These are phyloP conservation scores for Protobothrops flavoviridis DNA, from an alignment of 2,113 vertebrate genomes.

Conservation along the genomic window DNA sequence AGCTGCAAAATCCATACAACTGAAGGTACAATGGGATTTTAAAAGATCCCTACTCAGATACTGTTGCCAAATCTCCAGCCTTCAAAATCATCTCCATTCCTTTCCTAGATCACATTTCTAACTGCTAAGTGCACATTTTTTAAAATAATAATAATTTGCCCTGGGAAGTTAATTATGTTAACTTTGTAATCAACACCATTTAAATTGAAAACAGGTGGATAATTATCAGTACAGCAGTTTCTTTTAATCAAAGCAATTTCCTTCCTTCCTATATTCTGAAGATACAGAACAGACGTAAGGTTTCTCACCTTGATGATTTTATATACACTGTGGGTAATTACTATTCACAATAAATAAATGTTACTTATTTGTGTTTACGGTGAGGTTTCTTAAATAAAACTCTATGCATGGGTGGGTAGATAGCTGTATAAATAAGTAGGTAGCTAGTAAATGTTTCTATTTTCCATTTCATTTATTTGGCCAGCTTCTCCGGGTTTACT, in stretches of 20 bases:
- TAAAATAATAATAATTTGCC: constrained; percentile 25
- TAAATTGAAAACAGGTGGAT: constrained; percentile 34
- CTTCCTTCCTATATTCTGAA: constrained; percentile 18
- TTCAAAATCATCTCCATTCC: neutral
- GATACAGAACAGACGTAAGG: neutral
- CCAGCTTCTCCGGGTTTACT: neutral
- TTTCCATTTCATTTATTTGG: neutral
- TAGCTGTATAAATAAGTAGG: neutral
- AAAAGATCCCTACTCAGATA: neutral
- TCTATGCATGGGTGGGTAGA: constrained; percentile 20
- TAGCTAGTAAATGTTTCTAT: neutral
- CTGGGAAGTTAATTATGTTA: constrained; percentile 45
- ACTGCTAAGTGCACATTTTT: constrained; percentile 3
- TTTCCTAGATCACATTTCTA: constrained; percentile 17
- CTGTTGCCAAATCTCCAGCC: neutral
- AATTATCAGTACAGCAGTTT: constrained; percentile 22
- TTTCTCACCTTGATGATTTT: constrained; percentile 9
- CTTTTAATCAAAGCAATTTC: constrained; percentile 4
- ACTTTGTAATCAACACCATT: constrained; percentile 31
- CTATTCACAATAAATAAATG: neutral
- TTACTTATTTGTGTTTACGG: constrained; percentile 18
- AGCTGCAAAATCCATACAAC: neutral
- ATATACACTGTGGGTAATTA: neutral
- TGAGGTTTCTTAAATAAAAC: neutral
- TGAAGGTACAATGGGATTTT: neutral